phyloP scores from a whole-genome alignment of 2,888 invertebrate genomes.

The Ophioninae sp. region DNA sequence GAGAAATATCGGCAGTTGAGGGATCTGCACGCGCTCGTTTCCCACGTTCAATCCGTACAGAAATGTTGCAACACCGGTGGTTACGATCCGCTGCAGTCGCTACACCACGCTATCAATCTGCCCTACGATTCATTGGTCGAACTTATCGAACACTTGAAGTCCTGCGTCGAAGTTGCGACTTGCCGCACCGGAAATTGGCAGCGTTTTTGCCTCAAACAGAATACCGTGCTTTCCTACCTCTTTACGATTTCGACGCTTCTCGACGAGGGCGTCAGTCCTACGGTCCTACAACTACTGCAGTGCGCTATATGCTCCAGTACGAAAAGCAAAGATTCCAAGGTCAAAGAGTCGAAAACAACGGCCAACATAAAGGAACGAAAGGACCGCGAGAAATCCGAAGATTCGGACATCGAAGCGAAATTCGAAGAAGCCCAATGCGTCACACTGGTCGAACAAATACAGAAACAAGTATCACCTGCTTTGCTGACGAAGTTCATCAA shows the following conservation, averaged over 20 bases:
- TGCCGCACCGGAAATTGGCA: slow-evolving; percentile 98
- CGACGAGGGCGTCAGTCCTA: slow-evolving; percentile 95
- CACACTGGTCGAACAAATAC: slow-evolving; percentile 87
- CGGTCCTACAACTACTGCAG: slow-evolving; percentile 94
- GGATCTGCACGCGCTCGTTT: slow-evolving; percentile 95
- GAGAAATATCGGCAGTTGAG: slow-evolving; percentile 97
- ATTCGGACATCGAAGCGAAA: slow-evolving; percentile 85
- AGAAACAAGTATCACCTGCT: slow-evolving; percentile 83
- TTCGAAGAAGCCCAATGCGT: slow-evolving; percentile 87
- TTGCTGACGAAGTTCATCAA: slow-evolving; percentile 88
- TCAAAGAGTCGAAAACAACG: slow-evolving; percentile 74
- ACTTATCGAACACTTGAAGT: slow-evolving; percentile 96
- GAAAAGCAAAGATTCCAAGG: slow-evolving; percentile 73
- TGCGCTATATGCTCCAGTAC: slow-evolving; percentile 89
- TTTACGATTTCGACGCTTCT: slow-evolving; percentile 90
- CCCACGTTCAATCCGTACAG: slow-evolving; percentile 87
- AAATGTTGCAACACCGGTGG: slow-evolving; percentile 83
- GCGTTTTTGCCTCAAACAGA: slow-evolving; percentile 89
- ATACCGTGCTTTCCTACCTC: slow-evolving; percentile 91
- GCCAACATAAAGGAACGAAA: slow-evolving; percentile 81
- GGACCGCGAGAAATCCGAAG: slow-evolving; percentile 87
- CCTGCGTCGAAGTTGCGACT: slow-evolving; percentile 95
- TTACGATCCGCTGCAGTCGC: slow-evolving; percentile 80
- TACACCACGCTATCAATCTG: slow-evolving; percentile 83
- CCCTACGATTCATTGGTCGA: slow-evolving; percentile 96